Percentiles rank a stretch among this genome's conserved stretches.
phyloP scores from a whole-genome alignment of 2,888 invertebrate species.

The Baronia brevicornis region DNA sequence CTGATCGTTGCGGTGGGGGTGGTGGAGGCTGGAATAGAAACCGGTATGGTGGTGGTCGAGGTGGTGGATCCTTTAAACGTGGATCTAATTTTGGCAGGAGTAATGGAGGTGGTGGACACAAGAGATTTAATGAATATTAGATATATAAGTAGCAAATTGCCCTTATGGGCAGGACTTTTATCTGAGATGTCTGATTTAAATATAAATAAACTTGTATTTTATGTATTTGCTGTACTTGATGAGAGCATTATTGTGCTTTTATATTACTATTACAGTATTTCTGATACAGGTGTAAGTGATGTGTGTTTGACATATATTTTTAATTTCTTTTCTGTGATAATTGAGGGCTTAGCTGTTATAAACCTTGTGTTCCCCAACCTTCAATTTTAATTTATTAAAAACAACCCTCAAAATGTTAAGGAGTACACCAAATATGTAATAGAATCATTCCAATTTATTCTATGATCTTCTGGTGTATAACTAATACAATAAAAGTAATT shows the following conservation, averaged over 20 bases:
- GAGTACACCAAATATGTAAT: slow-evolving; percentile 7
- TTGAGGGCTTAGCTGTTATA: slow-evolving; percentile 48
- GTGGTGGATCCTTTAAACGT: slow-evolving; percentile 67
- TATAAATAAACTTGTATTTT: slow-evolving; percentile 33
- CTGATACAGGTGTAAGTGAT: slow-evolving; percentile 8
- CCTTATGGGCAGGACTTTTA: slow-evolving; percentile 51
- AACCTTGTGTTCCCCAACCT: slow-evolving; percentile 6
- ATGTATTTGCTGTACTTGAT: slow-evolving; percentile 17
- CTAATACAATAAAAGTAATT: slow-evolving; percentile 23
- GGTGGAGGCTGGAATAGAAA: slow-evolving; percentile 76
- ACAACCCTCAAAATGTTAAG: not conserved
- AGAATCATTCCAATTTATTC: slow-evolving; percentile 17
- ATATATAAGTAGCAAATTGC: slow-evolving; percentile 45
- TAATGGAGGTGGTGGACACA: slow-evolving; percentile 52
- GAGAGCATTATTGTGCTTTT: slow-evolving; percentile 3
- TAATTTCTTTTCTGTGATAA: slow-evolving; percentile 67
- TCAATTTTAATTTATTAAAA: slow-evolving; percentile 6
- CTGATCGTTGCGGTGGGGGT: slow-evolving; percentile 79
- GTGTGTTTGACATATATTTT: slow-evolving; percentile 22
- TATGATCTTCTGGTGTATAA: slow-evolving; percentile 14
- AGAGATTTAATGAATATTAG: slow-evolving; percentile 65
- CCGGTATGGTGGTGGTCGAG: slow-evolving; percentile 61
- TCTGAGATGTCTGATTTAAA: slow-evolving; percentile 39
- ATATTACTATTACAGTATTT: slow-evolving; percentile 1
- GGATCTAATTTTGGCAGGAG: slow-evolving; percentile 63